Percentiles rank a stretch among this genome's conserved stretches.
phyloP scores from a whole-genome alignment of 2,888 invertebrate genomes.

The Rotaria magnacalcarata region DNA sequence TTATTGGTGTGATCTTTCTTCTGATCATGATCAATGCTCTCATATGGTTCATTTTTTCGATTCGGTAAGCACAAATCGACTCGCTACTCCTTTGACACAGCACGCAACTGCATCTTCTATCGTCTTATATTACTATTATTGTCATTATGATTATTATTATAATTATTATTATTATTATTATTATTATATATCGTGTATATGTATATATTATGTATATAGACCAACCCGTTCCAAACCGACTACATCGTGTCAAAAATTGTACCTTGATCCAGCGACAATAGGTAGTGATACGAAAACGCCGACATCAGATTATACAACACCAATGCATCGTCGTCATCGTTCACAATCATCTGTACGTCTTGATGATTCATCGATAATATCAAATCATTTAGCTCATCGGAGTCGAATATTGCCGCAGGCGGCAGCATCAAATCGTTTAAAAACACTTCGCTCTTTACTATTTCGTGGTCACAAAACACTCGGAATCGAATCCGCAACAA shows the following conservation, averaged over 20 bases:
- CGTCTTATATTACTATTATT: conserved; percentile 4
- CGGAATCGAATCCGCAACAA: not conserved
- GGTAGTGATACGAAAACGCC: not conserved
- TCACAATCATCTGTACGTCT: not conserved
- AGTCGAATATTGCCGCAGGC: not conserved
- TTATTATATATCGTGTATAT: not conserved
- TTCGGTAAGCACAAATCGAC: conserved; percentile 32
- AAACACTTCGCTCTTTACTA: conserved; percentile 3
- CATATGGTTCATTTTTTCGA: conserved; percentile 28
- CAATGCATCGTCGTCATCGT: not conserved
- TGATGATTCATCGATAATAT: not conserved
- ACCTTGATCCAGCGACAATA: not conserved
- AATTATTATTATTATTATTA: not conserved
- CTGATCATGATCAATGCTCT: conserved; percentile 28
- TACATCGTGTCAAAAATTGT: not conserved
- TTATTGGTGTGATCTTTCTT: conserved; percentile 2
- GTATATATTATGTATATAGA: conserved; percentile 31
- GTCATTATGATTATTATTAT: not conserved
- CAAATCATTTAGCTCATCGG: not conserved
- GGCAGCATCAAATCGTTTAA: conserved; percentile 26
- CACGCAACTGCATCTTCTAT: conserved; percentile 21
- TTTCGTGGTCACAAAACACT: conserved; percentile 18
- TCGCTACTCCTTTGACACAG: not conserved
- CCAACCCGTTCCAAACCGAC: not conserved
- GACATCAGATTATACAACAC: not conserved